phyloP scores from a whole-genome alignment of 2,797 vertebrate genomes.

The Agapornis canus region DNA sequence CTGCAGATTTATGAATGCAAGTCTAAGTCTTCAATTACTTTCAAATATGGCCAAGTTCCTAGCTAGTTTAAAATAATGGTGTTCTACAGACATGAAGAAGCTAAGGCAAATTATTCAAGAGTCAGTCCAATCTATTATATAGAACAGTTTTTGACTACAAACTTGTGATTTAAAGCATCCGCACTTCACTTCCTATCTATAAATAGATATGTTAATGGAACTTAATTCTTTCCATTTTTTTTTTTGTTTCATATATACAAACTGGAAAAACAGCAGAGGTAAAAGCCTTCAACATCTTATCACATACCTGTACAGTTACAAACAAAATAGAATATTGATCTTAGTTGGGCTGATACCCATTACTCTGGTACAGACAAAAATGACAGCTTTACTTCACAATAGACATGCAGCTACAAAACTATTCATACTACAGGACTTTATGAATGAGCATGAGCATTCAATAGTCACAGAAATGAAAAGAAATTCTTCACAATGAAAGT shows the following conservation, averaged over 20 bases:
- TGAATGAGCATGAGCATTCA: neutral
- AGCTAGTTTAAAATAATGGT: neutral
- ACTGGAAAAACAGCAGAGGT: neutral
- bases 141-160: neutral
- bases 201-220: neutral
- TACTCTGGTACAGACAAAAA: neutral
- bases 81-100: neutral
- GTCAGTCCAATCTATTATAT: neutral
- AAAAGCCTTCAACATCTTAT: neutral
- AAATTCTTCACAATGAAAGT: neutral
- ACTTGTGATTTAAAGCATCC: neutral
- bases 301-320: neutral
- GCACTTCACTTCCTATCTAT: neutral
- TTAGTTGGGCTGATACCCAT: neutral
- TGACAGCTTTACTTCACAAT: neutral
- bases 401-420: neutral
- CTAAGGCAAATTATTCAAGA: neutral
- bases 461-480: neutral
- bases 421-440: neutral
- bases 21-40: neutral
- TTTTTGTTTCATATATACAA: neutral
- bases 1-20: neutral
- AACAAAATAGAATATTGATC: neutral
- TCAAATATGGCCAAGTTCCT: neutral
- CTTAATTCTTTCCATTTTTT: neutral